Evolutionary conservation across 2,797 vertebrate species (phyloP).

Genomic region (Danio aesculapii): DNA sequence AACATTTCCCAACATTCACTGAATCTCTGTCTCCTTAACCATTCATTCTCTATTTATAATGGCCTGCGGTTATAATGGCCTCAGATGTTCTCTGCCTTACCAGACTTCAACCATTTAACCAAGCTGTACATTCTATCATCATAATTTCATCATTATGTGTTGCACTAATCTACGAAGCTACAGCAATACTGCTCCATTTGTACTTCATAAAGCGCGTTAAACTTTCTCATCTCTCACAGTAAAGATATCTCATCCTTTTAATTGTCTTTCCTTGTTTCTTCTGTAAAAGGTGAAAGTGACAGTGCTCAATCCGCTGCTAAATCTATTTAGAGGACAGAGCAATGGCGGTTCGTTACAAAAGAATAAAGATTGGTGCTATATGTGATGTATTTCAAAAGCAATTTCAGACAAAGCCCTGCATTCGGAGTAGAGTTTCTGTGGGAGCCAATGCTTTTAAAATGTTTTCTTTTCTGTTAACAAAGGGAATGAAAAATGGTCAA

Average conservation of each 20-base stretch:
- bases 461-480: constrained; percentile 22
- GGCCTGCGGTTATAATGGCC: constrained; percentile 12
- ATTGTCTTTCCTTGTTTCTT: constrained; percentile 28
- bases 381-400: constrained; percentile 20
- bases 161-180: constrained; percentile 51
- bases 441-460: constrained; percentile 27
- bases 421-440: not conserved
- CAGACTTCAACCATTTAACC: constrained; percentile 46
- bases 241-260: constrained; percentile 24
- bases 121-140: constrained; percentile 50
- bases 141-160: constrained; percentile 53
- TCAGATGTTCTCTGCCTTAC: constrained; percentile 38
- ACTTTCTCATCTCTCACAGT: constrained; percentile 16
- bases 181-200: constrained; percentile 39
- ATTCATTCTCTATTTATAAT: constrained; percentile 43
- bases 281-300: constrained; percentile 3
- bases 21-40: constrained; percentile 38
- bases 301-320: not conserved
- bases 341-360: constrained; percentile 14
- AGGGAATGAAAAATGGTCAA: constrained; percentile 16
- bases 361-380: not conserved
- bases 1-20: constrained; percentile 38
- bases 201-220: constrained; percentile 50
- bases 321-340: constrained; percentile 7
- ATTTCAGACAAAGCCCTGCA: constrained; percentile 11